A percentile compares a stretch with the other conserved stretches of the same genome.
phyloP scores from a whole-genome alignment of 2,113 vertebrate species.

The Charadrius vociferus region DNA sequence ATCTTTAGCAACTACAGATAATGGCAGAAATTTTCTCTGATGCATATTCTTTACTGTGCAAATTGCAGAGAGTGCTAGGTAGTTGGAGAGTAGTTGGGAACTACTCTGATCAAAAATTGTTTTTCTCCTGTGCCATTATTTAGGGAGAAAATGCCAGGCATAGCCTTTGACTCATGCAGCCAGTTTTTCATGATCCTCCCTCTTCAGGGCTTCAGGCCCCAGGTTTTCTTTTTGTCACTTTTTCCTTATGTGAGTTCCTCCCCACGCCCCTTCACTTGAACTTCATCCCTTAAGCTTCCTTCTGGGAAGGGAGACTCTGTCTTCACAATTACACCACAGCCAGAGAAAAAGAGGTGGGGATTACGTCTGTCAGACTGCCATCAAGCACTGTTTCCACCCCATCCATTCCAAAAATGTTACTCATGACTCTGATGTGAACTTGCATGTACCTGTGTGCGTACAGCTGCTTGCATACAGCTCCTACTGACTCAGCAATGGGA shows the following conservation, averaged over 20 bases:
- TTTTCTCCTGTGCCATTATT: background rate
- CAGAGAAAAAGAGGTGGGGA: background rate
- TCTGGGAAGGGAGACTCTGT: background rate
- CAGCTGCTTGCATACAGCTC: background rate
- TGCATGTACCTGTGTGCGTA: background rate
- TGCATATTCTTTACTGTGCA: background rate
- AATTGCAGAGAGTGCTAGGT: background rate
- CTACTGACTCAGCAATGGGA: background rate
- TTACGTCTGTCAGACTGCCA: background rate
- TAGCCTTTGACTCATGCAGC: background rate
- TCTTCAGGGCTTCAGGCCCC: background rate
- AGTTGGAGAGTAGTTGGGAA: background rate
- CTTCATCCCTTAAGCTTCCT: background rate
- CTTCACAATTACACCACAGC: background rate
- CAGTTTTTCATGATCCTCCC: background rate
- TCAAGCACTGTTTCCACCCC: background rate
- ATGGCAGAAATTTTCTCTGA: background rate
- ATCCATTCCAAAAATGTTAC: background rate
- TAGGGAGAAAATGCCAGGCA: background rate
- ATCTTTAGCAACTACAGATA: background rate
- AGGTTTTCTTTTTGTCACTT: background rate
- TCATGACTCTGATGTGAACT: background rate
- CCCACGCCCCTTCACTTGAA: background rate
- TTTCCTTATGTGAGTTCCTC: background rate
- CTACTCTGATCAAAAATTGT: background rate